phyloP scores from a whole-genome alignment of 2,113 vertebrate species.

The Leuciscus idus region DNA sequence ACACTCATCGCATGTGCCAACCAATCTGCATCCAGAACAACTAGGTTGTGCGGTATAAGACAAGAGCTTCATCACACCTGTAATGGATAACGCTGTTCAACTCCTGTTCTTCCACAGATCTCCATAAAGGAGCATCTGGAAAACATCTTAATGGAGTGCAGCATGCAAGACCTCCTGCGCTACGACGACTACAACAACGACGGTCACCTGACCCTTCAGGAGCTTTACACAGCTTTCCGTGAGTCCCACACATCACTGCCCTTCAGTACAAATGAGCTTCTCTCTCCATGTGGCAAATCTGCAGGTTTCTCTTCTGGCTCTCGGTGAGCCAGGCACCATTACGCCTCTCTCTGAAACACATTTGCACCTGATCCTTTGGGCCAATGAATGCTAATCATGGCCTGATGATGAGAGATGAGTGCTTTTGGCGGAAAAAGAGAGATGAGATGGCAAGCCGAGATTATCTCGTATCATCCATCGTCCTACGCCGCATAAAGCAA shows the following conservation, averaged over 20 bases:
- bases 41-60: neutral
- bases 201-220: constrained; percentile 82
- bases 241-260: constrained; percentile 70
- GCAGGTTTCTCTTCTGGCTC: neutral
- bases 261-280: neutral
- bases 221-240: constrained; percentile 95
- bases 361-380: constrained; percentile 57
- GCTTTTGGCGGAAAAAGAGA: constrained; percentile 25
- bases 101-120: constrained; percentile 69
- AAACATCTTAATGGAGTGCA: constrained; percentile 81
- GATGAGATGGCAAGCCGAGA: constrained; percentile 33
- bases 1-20: neutral
- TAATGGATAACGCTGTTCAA: no score
- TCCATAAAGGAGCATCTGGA: constrained; percentile 81
- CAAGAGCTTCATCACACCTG: neutral
- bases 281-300: constrained; percentile 18
- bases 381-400: constrained; percentile 63
- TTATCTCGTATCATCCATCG: neutral
- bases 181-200: constrained; percentile 95
- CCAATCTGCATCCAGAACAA: neutral
- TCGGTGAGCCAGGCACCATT: constrained; percentile 53
- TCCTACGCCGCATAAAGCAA: constrained; percentile 5
- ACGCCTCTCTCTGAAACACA: constrained; percentile 54
- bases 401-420: constrained; percentile 49
- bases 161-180: constrained; percentile 85